Base-by-base conservation (phyloP, 2,113 vertebrate genomes). In the Telmatochromis sp. region DNA sequence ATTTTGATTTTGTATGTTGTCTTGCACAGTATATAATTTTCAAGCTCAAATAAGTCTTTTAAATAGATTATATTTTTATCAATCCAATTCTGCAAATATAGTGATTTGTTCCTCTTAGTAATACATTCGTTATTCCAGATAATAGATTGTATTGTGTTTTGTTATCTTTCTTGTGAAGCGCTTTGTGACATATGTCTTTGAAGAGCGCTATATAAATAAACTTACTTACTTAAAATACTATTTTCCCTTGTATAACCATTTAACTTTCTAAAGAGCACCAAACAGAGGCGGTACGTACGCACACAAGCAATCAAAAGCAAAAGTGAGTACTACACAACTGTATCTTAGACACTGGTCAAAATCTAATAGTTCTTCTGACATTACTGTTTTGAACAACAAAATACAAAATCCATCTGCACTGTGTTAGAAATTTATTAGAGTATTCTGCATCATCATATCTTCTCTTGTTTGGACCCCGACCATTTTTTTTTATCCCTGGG, bases 221-320 rank as follows among this genome's bases (percentile, higher is more conserved):
- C 55, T 58, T 31, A 58, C 55, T 31, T 58, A 31, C 55, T 42
- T 14, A 40, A 42, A 65, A 65, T 37, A 1, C 14, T 26, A 17
- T 73, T 73, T 8, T 73, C 12, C 21, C 5, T 70, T 26, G 2
- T 26, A 10, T 15, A 70, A 42, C n/a, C 7, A 45, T 9, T 8
- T 26, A 73, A 73, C 65, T 73, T 73, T 70, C 37, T 42, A 45
- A 73, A 73, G 37, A 45, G 11, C 21, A 4, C 37, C 21, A 23
- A 73, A 73, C 68, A 1, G 37, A 0, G 5, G 35, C 0, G 3
- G 9, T 45, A 45, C 0, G 0, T 42, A 45, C 2, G 0, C 68
- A 45, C 37, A 26, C 37, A 45, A 0, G 12, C 1, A 73, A 45
- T 73, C 37, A 26, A 23, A 45, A 73, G 21, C 37, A 42, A 1